These are phyloP conservation scores for Mus caroli DNA, from an alignment of 2,797 vertebrate species.

Conservation along the genomic window DNA sequence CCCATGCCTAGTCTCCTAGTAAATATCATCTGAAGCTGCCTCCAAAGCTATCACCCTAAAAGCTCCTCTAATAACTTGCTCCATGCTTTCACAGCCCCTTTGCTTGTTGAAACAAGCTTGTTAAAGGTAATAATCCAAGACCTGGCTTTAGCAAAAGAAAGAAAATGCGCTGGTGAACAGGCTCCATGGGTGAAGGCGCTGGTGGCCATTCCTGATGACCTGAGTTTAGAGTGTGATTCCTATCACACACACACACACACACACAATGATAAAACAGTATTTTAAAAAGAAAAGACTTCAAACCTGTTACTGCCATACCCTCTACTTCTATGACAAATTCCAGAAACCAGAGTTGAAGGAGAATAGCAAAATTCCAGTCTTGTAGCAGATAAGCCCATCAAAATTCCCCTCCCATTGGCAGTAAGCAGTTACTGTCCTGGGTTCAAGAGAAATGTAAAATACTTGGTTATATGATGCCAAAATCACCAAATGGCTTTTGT, in stretches of 20 bases:
- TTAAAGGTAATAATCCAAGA: constrained; percentile 71
- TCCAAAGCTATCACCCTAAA: constrained; percentile 52
- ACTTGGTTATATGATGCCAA: constrained; percentile 1
- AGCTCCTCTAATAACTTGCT: constrained; percentile 48
- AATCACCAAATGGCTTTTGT: constrained; percentile 33
- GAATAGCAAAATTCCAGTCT: constrained; percentile 40
- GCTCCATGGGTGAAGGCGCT: neutral
- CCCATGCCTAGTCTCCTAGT: constrained; percentile 25
- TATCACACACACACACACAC: neutral
- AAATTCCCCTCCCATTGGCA: constrained; percentile 20
- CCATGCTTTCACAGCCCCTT: constrained; percentile 36
- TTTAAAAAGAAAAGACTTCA: neutral
- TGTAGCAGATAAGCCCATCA: constrained; percentile 30
- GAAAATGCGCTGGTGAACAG: neutral
- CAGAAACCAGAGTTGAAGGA: constrained; percentile 31
- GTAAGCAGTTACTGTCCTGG: neutral
- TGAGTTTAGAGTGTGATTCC: neutral
- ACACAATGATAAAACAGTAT: neutral
- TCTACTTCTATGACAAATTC: constrained; percentile 3
- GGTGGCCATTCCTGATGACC: too few species aligned
- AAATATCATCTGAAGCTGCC: constrained; percentile 46
- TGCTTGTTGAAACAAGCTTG: constrained; percentile 44
- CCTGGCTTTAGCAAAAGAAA: neutral
- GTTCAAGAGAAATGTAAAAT: constrained; percentile 6
- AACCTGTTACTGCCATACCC: neutral